Evolutionary conservation across 2,888 invertebrate genomes (phyloP).

Genomic region (Pachymerium ferrugineum): DNA sequence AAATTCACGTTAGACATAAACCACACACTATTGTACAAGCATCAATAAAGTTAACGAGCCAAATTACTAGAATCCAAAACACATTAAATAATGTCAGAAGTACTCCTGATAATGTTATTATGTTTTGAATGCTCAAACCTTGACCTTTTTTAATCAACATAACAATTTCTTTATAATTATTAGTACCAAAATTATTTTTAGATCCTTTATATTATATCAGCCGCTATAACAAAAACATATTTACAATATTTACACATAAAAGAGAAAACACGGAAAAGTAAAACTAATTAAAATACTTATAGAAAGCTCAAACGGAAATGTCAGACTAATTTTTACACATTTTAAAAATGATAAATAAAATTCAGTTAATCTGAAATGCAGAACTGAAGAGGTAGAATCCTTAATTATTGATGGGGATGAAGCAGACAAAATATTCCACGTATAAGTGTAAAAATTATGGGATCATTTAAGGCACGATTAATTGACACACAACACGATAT

Average conservation of each 20-base stretch:
- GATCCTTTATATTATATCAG: no score
- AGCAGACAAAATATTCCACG: neutral
- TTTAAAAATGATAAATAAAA: neutral
- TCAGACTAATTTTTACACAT: neutral
- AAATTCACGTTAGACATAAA: neutral
- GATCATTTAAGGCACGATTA: slow-evolving; percentile 5
- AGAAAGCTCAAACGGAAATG: neutral
- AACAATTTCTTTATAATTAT: no score
- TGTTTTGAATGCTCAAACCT: no score
- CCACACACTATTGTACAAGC: neutral
- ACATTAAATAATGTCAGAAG: neutral
- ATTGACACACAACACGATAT: slow-evolving; percentile 7
- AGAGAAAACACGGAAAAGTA: neutral
- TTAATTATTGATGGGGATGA: neutral
- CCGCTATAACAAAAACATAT: no score
- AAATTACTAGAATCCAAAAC: slow-evolving; percentile 4
- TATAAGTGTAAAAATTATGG: neutral
- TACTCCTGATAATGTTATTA: no score
- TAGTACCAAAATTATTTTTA: no score
- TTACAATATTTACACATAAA: no score
- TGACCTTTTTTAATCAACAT: no score
- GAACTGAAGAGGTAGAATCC: neutral
- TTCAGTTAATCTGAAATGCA: neutral
- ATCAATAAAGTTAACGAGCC: neutral
- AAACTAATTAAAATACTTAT: neutral